Evolutionary conservation across 2,113 vertebrate genomes (phyloP).

Genomic region (Oreotrochilus melanogaster): DNA sequence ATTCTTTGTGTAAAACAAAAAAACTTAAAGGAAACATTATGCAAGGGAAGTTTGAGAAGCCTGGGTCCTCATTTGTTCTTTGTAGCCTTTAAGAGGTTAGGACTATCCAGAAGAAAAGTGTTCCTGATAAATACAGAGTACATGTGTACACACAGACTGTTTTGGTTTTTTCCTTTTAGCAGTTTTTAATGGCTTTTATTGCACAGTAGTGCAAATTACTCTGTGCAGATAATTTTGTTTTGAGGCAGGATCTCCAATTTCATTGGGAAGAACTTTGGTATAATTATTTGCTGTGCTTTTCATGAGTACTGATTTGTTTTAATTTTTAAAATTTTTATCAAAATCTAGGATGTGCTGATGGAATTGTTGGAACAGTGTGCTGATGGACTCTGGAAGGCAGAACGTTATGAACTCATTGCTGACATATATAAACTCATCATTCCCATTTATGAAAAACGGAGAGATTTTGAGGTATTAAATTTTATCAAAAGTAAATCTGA

Average conservation of each 20-base stretch:
- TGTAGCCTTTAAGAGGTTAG: not conserved
- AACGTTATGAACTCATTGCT: slow-evolving; percentile 96
- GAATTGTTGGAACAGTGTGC: slow-evolving; percentile 96
- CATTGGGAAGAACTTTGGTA: not conserved
- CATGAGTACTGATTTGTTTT: not conserved
- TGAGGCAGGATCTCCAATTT: not conserved
- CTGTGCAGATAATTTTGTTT: not conserved
- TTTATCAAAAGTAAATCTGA: not conserved
- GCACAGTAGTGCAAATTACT: not conserved
- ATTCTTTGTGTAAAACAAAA: not conserved
- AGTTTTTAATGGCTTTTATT: not conserved
- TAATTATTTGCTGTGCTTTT: not conserved
- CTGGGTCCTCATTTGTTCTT: not conserved
- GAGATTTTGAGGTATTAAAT: slow-evolving; percentile 93
- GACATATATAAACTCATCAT: slow-evolving; percentile 98
- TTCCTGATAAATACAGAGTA: not conserved
- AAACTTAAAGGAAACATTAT: not conserved
- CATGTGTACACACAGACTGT: not conserved
- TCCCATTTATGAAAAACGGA: slow-evolving; percentile 96
- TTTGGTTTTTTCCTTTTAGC: not conserved
- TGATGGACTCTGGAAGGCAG: slow-evolving; percentile 97
- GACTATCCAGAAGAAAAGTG: not conserved
- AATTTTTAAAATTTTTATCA: slow-evolving; percentile 18
- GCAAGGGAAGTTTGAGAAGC: not conserved
- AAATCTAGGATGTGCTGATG: slow-evolving; percentile 91